These are phyloP conservation scores for Mionectes olivaceus DNA, from an alignment of 2,797 vertebrate species.

Conservation along the genomic window DNA sequence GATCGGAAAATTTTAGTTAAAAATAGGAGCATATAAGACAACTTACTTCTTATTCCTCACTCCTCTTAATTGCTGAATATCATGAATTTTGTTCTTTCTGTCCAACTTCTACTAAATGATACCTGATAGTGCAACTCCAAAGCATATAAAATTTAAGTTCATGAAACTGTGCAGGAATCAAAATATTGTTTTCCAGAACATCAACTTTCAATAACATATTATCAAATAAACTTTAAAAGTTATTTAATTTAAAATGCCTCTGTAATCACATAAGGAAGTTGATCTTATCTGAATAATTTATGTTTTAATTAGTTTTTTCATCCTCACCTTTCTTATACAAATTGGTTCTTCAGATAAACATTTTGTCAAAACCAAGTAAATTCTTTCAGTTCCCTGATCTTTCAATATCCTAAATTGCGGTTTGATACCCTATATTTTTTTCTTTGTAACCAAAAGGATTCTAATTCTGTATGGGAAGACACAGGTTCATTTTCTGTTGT, in stretches of 20 bases:
- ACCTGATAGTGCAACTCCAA: neutral
- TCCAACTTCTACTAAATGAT: neutral
- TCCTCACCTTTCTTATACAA: neutral
- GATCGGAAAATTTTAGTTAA: conserved; percentile 47
- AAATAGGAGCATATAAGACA: neutral
- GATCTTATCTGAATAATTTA: neutral
- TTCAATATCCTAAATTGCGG: neutral
- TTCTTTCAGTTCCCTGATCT: neutral
- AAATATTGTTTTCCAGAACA: neutral
- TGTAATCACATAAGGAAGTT: neutral
- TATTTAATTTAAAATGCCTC: neutral
- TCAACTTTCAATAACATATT: neutral
- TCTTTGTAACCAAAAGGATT: neutral
- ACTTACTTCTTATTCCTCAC: neutral
- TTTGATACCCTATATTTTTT: neutral
- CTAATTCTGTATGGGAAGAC: neutral
- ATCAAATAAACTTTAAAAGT: neutral
- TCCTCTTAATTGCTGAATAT: neutral
- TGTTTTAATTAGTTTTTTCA: neutral
- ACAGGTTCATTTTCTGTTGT: neutral
- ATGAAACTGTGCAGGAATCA: neutral
- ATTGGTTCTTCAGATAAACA: neutral
- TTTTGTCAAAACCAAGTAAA: neutral
- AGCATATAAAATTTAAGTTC: neutral
- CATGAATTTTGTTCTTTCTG: neutral